Evolutionary conservation across 2,113 vertebrate genomes (phyloP).

Genomic region (Poicephalus meyeri): DNA sequence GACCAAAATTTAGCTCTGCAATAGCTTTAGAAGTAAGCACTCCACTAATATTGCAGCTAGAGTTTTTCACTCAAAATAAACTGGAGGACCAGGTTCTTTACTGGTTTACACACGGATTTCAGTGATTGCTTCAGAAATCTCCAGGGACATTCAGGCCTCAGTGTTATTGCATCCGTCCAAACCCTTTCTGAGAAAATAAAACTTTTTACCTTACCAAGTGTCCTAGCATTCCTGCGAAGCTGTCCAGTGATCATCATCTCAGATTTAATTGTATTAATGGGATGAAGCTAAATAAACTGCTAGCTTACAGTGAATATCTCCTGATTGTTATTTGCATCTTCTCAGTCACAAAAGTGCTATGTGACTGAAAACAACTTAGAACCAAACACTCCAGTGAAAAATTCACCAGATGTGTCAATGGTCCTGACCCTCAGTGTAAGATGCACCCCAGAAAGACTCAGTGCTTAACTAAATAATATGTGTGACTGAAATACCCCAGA

Average conservation of each 20-base stretch:
- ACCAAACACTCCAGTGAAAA: neutral
- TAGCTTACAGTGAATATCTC: neutral
- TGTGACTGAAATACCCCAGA: neutral
- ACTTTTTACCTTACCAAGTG: neutral
- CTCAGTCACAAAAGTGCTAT: neutral
- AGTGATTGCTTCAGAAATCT: neutral
- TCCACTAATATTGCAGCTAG: neutral
- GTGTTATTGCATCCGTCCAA: neutral
- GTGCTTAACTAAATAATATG: conserved; percentile 16
- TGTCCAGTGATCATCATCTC: neutral
- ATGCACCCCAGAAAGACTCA: neutral
- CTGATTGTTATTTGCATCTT: neutral
- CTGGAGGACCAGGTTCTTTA: neutral
- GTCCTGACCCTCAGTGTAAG: neutral
- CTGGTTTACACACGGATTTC: neutral
- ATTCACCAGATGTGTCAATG: neutral
- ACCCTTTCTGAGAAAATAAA: neutral
- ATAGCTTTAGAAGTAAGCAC: neutral
- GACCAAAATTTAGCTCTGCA: neutral
- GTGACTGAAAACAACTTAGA: neutral
- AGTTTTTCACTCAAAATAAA: neutral
- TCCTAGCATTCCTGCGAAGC: neutral
- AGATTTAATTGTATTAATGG: neutral
- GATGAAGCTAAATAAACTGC: neutral
- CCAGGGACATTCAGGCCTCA: neutral